A percentile compares a stretch with the other conserved stretches of the same genome.
Evolutionary conservation across 2,888 invertebrate genomes (phyloP).

Genomic region (Camptogramma bilineatum): DNA sequence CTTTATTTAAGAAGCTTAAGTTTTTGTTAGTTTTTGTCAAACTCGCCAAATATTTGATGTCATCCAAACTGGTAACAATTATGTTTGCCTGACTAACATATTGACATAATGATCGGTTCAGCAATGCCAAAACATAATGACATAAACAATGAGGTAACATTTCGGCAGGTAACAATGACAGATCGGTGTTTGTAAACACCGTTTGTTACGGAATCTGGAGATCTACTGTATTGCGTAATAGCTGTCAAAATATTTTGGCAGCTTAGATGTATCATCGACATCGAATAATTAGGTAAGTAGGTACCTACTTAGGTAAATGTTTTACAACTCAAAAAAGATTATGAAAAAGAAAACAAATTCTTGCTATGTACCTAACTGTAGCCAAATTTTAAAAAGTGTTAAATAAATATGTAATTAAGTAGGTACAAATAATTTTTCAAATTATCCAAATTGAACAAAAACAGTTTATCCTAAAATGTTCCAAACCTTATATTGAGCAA

Average conservation of each 20-base stretch:
- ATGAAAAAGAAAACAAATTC: too few relatives aligned
- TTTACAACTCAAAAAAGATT: not conserved
- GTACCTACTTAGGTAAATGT: not conserved
- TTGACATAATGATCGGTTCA: constrained; percentile 66
- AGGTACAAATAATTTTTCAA: too few relatives aligned
- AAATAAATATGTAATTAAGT: too few relatives aligned
- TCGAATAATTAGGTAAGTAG: too few relatives aligned
- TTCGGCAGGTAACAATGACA: constrained; percentile 44
- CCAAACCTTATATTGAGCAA: too few relatives aligned
- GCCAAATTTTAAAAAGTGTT: too few relatives aligned
- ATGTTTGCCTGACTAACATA: constrained; percentile 49
- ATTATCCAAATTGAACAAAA: too few relatives aligned
- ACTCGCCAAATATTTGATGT: not conserved
- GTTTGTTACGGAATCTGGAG: constrained; percentile 35
- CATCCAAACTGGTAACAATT: not conserved
- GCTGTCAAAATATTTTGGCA: constrained; percentile 29
- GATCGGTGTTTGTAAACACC: constrained; percentile 43
- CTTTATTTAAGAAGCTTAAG: too few relatives aligned
- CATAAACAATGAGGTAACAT: constrained; percentile 55
- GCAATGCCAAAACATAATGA: constrained; percentile 69
- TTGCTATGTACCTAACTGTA: too few relatives aligned
- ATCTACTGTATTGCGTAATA: constrained; percentile 22
- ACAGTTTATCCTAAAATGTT: too few relatives aligned
- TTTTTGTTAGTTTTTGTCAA: not conserved
- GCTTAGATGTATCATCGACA: constrained; percentile 1